Base-by-base conservation (phyloP, 1,140 invertebrate genomes). In the Aphaenogaster rudis region DNA sequence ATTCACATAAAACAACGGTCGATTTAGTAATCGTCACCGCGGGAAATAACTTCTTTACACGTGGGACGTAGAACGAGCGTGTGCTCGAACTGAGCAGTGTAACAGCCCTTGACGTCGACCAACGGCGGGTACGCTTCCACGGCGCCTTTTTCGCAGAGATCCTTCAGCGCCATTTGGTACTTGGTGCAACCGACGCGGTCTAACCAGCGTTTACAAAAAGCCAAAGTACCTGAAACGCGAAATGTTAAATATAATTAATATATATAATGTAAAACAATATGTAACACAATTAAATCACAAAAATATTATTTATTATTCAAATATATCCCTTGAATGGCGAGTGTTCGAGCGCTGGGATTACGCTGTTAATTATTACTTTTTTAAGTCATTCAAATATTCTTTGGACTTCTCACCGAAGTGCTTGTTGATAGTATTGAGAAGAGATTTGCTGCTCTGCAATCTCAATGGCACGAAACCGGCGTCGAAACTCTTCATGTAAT, bases 401-500 rank as follows among this genome's bases (percentile, higher is more conserved):
- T 28, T 42, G 8, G 4, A 63, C 2, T 11, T 90, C 90, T 91
- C 88, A 95, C 95, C 97, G 94, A 99, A 99, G 94, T 99, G 98
- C 94, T 99, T 98, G 94, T 99, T 99, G 92, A 99, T 99, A n/a
- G 97, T 96, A 94, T 98, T 98, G 66, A 99, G 96, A 9, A 99
- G 96, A 82, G 98, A 97, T 94, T 99, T 99, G 1, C 99, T 99
- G 87, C 98, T 98, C 92, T 98, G 97, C 81, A 99, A 95, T 93
- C 98, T 98, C 59, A 99, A 94, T 76, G 98, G 98, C 61, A 99
- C 98, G 95, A 98, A 99, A 85, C 98, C 98, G 94, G 97, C 97
- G 92, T 99, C 99, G 95, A 98, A 99, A 94, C 99, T 99, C 95
- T 99, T 99, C 99, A 99, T 99, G 93, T 99, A 99, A 96, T 99